Conservation (phyloP, 2,797 vertebrate genomes). For the Cichlasoma orientale region DNA sequence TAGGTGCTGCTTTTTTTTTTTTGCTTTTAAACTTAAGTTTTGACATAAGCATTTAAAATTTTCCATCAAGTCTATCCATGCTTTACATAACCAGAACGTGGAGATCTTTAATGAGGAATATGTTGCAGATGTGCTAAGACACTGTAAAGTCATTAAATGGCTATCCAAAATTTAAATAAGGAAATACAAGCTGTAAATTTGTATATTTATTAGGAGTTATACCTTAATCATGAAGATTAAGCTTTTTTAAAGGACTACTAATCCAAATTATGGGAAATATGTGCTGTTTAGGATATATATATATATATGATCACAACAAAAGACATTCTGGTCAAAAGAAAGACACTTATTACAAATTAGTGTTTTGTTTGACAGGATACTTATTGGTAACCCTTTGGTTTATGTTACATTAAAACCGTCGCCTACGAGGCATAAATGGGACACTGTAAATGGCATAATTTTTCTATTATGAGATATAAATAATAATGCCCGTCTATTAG, state of each 20-base stretch:
- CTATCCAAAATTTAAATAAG: neutral
- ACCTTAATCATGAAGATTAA: neutral
- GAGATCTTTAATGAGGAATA: neutral
- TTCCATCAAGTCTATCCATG: neutral
- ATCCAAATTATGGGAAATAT: neutral
- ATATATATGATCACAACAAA: neutral
- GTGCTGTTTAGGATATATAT: neutral
- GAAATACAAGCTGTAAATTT: neutral
- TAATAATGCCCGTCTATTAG: neutral
- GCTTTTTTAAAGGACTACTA: neutral
- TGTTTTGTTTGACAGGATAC: neutral
- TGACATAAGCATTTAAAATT: neutral
- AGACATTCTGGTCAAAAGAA: neutral
- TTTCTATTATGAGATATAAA: neutral
- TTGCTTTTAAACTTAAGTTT: neutral
- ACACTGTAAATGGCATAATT: constrained; percentile 4
- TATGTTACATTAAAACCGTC: neutral
- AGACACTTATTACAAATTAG: neutral
- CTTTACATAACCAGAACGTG: neutral
- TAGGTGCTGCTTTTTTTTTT: neutral
- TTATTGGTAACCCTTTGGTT: neutral
- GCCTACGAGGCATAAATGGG: neutral
- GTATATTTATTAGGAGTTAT: neutral
- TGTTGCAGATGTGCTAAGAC: neutral
- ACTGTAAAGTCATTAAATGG: neutral